Conservation (phyloP, 2,113 vertebrate genomes). For the Tragelaphus imberbis region DNA sequence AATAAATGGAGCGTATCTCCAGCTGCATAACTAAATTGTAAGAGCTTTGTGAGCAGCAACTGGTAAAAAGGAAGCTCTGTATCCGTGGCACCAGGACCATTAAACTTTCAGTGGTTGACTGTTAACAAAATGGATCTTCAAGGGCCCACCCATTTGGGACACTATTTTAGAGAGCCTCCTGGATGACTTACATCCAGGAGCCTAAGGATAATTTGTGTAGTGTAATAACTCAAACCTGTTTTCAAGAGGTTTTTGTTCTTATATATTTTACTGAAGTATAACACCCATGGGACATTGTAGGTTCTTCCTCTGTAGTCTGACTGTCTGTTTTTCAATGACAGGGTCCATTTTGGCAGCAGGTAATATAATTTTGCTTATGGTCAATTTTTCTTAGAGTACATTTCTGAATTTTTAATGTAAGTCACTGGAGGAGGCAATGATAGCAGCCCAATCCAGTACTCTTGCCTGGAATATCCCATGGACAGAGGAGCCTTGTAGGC, state of each 20-base stretch:
- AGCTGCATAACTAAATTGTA: not conserved
- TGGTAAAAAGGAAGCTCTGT: not conserved
- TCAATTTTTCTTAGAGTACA: not conserved
- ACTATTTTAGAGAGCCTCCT: not conserved
- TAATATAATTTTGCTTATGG: slow-evolving; percentile 25
- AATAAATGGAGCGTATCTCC: not conserved
- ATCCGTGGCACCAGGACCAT: not conserved
- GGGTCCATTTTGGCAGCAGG: slow-evolving; percentile 2
- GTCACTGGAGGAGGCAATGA: not conserved
- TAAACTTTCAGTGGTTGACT: not conserved
- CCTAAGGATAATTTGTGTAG: not conserved
- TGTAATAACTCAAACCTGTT: not conserved
- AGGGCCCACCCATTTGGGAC: not conserved
- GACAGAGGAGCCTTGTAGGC: too few species aligned
- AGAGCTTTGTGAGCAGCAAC: not conserved
- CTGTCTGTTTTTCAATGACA: not conserved
- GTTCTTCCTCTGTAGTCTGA: not conserved
- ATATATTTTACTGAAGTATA: not conserved
- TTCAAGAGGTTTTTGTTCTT: not conserved
- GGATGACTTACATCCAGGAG: not conserved
- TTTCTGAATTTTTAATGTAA: slow-evolving; percentile 12
- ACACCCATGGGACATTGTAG: not conserved
- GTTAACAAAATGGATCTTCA: not conserved
- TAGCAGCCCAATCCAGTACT: too few species aligned
- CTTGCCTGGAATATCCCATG: too few species aligned